Conservation (phyloP, 2,888 invertebrate genomes). For the Chelonus formosanus region DNA sequence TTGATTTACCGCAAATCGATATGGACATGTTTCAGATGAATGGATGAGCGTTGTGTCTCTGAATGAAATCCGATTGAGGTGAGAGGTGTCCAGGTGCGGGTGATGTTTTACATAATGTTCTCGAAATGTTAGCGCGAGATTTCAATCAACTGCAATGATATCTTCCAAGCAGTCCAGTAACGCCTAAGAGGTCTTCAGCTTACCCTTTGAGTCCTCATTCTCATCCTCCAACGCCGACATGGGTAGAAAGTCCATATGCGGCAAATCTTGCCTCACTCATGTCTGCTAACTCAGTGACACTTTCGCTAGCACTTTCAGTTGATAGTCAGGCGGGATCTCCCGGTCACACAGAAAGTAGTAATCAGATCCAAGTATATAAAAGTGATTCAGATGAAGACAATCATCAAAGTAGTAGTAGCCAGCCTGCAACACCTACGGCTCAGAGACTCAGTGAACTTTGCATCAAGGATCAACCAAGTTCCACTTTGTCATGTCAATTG, state of each 20-base stretch:
- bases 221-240: conserved; percentile 82
- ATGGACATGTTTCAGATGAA: conserved; percentile 97
- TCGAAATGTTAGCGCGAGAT: conserved; percentile 86
- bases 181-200: conserved; percentile 77
- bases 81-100: conserved; percentile 93
- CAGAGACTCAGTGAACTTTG: conserved; percentile 62
- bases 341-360: conserved; percentile 73
- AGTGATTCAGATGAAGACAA: conserved; percentile 83
- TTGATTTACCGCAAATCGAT: conserved; percentile 89
- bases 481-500: conserved; percentile 59
- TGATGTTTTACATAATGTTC: conserved; percentile 91
- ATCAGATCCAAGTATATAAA: conserved; percentile 55
- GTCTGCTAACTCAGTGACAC: conserved; percentile 84
- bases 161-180: conserved; percentile 82
- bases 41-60: conserved; percentile 91
- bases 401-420: conserved; percentile 67
- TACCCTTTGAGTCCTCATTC: conserved; percentile 84
- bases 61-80: conserved; percentile 89
- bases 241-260: conserved; percentile 70
- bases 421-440: conserved; percentile 69
- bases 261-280: conserved; percentile 78
- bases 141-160: conserved; percentile 81
- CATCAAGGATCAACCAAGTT: conserved; percentile 61
- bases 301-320: conserved; percentile 89
- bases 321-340: conserved; percentile 89